Evolutionary conservation across 2,113 vertebrate species (phyloP).

Genomic region (Podarcis muralis): DNA sequence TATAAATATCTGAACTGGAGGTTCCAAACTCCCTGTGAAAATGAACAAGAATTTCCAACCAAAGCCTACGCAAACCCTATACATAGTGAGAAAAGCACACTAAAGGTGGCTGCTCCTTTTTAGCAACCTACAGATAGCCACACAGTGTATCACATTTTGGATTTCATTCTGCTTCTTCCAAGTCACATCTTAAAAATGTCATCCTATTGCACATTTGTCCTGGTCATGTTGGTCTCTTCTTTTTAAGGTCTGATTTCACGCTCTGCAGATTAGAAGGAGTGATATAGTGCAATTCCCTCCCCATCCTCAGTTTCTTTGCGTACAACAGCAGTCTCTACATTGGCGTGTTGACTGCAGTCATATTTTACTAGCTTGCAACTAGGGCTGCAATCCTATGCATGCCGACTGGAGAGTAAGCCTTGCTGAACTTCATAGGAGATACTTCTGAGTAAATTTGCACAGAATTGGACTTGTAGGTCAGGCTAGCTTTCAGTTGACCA

Average conservation of each 20-base stretch:
- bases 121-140: conserved; percentile 46
- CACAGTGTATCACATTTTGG: conserved; percentile 67
- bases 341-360: conserved; percentile 59
- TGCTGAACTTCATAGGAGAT: not conserved
- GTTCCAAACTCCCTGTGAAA: conserved; percentile 36
- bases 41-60: conserved; percentile 34
- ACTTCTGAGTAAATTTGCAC: not conserved
- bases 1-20: conserved; percentile 53
- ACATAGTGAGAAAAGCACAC: conserved; percentile 41
- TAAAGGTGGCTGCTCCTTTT: conserved; percentile 59
- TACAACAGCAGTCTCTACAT: conserved; percentile 58
- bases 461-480: not conserved
- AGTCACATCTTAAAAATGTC: conserved; percentile 79
- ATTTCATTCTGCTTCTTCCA: conserved; percentile 40
- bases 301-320: conserved; percentile 8
- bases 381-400: not conserved
- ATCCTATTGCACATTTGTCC: conserved; percentile 83
- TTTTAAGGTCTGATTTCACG: conserved; percentile 66
- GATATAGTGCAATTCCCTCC: conserved; percentile 68
- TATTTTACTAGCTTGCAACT: conserved; percentile 31
- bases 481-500: conserved; percentile 66
- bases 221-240: conserved; percentile 72
- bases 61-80: conserved; percentile 24
- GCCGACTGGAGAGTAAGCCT: not conserved
- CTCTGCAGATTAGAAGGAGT: conserved; percentile 71